Evolutionary conservation across 2,888 invertebrate genomes (phyloP).

Genomic region (Fabriciana adippe): DNA sequence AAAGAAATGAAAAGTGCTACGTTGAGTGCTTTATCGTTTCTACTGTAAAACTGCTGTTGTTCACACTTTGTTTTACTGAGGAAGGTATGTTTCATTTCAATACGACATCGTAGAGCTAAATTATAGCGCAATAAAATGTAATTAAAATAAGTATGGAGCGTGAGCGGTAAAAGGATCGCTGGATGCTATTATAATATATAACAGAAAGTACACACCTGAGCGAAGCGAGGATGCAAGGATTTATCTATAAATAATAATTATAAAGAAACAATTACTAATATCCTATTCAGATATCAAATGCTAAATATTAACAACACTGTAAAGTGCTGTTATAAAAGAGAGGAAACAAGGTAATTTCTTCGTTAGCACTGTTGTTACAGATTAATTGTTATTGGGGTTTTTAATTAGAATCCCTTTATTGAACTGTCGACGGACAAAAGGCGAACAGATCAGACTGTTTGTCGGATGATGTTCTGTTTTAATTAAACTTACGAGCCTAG

Average conservation of each 20-base stretch:
- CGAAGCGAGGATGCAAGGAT: too few species aligned
- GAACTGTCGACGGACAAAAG: constrained; percentile 51
- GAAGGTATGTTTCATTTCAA: too few species aligned
- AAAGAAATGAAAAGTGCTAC: too few species aligned
- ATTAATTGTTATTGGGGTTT: constrained; percentile 71
- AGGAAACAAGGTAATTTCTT: constrained; percentile 51
- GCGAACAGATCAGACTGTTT: constrained; percentile 45
- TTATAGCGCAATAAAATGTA: too few species aligned
- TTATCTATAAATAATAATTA: background rate
- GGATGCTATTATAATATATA: too few species aligned
- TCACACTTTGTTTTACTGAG: too few species aligned
- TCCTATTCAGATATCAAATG: constrained; percentile 8
- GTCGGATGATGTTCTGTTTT: constrained; percentile 60
- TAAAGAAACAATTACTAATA: background rate
- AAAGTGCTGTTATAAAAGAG: constrained; percentile 45
- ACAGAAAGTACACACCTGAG: too few species aligned
- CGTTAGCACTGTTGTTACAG: constrained; percentile 58
- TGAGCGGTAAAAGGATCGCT: too few species aligned
- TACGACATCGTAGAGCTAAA: too few species aligned
- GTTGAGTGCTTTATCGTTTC: too few species aligned
- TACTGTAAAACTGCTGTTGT: too few species aligned
- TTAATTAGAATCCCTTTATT: constrained; percentile 68
- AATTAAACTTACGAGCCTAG: constrained; percentile 64
- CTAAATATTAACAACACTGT: constrained; percentile 26
- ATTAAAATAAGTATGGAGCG: too few species aligned